Base-by-base conservation (phyloP, 2,797 vertebrate genomes). In the Remorina albescens region DNA sequence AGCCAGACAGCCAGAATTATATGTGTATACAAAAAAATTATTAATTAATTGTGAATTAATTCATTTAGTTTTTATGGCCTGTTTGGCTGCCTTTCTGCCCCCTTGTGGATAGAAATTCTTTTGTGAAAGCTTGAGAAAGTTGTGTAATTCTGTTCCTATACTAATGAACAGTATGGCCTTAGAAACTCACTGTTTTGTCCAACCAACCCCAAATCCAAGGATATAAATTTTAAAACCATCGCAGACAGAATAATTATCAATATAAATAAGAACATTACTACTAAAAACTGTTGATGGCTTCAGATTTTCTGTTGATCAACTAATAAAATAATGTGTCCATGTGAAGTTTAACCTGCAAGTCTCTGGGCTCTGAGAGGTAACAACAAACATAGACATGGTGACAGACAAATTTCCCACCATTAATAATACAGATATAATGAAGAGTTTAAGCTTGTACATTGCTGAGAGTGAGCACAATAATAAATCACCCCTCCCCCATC, bases 401-500 rank as follows among this genome's bases (percentile, higher is more conserved):
- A 67, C 13, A 19, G 5, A 8, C 21, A 41, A 41, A 32, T 37
- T 36, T 11, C 8, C 26, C 23, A 61, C 34, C 25, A 13, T 23
- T 55, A n/a, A 76, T 34, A 68, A 58, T 47, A 53, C 56, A 53
- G 23, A 56, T 51, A 71, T 26, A 57, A 50, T 6, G 18, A 36
- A 23, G n/a, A 67, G 41, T 41, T 30, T 23, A 10, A 50, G 21
- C 46, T n/a, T 8, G 28, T 25, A 13, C 61, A 58, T 67, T 6
- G 26, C 46, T 47, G 30, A 57, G 28, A 56, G 32, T 32, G 15
- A 42, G 36, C 28, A 26, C 39, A 59, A 6, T 21, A 7, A 32
- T 76, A 61, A 71, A 44, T 65, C 73, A 41, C 57, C 60, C 70
- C 6, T 61, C 69, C 66, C 61, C 37, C 18, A 46, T 51, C 39